Conservation (phyloP, 2,113 vertebrate species). For the Oncorhynchus clarkii region DNA sequence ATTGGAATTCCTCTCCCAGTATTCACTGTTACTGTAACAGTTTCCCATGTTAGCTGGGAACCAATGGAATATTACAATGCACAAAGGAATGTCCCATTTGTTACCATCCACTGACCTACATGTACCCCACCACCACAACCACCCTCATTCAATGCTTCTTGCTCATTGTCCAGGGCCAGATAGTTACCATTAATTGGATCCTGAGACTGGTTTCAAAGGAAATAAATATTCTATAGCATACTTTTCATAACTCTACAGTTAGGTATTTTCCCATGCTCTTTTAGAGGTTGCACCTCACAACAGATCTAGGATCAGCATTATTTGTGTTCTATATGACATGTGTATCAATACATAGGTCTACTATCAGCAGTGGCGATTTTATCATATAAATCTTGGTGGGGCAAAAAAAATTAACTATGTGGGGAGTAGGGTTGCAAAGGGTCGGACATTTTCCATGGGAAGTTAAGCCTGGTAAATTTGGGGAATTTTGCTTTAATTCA, state of each 20-base stretch:
- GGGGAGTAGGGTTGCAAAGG: too few species aligned
- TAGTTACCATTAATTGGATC: conserved; percentile 4
- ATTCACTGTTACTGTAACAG: not conserved
- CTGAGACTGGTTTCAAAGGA: not conserved
- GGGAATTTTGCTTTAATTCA: too few species aligned
- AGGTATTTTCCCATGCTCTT: not conserved
- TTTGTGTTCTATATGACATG: too few species aligned
- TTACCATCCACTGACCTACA: not conserved
- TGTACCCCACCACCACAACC: not conserved
- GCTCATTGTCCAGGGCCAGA: not conserved
- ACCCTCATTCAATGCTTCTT: not conserved
- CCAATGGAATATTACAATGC: not conserved
- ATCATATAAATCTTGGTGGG: too few species aligned
- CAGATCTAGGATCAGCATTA: not conserved
- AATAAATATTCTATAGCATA: not conserved
- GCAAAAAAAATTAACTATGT: too few species aligned
- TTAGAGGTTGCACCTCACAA: not conserved
- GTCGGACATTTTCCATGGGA: too few species aligned
- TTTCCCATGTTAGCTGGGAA: not conserved
- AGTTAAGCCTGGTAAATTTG: too few species aligned
- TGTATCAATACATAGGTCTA: too few species aligned
- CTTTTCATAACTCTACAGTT: not conserved
- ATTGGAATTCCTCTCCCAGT: not conserved
- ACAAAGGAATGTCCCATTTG: not conserved
- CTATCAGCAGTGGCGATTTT: too few species aligned